Conservation (phyloP, 2,797 vertebrate species). For the Enteromius paludinosus region DNA sequence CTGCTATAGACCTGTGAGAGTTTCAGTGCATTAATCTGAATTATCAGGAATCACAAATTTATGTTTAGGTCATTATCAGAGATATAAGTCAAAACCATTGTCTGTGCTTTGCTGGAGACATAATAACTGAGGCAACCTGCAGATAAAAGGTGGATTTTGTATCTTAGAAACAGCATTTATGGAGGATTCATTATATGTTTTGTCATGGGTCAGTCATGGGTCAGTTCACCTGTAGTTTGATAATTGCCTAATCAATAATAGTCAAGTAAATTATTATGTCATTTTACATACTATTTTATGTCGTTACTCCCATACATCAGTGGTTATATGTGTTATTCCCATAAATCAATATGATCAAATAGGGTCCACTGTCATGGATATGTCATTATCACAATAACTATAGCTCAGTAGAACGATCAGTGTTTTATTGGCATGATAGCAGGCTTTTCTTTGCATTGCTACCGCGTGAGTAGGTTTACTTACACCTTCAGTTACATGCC, state of each 20-base stretch:
- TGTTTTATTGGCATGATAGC: constrained; percentile 55
- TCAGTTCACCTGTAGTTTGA: constrained; percentile 9
- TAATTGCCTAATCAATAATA: constrained; percentile 14
- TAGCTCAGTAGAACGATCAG: neutral
- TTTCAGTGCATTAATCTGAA: neutral
- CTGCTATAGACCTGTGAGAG: neutral
- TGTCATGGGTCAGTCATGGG: constrained; percentile 7
- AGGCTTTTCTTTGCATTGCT: constrained; percentile 5
- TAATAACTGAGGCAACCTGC: neutral
- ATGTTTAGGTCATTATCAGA: neutral
- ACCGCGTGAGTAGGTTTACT: neutral
- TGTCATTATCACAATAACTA: neutral
- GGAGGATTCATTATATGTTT: constrained; percentile 1
- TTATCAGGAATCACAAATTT: neutral
- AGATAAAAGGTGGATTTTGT: neutral
- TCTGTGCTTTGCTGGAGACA: constrained; percentile 5
- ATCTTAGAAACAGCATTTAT: neutral
- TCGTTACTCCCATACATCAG: constrained; percentile 6
- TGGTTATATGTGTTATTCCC: constrained; percentile 16
- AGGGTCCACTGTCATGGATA: neutral
- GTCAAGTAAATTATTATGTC: constrained; percentile 5
- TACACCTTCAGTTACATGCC: neutral
- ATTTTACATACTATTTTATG: neutral
- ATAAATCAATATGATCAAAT: constrained; percentile 18
- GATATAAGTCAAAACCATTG: constrained; percentile 8